phyloP scores from a whole-genome alignment of 2,888 invertebrate species.

The Eutolmus rufibarbis region DNA sequence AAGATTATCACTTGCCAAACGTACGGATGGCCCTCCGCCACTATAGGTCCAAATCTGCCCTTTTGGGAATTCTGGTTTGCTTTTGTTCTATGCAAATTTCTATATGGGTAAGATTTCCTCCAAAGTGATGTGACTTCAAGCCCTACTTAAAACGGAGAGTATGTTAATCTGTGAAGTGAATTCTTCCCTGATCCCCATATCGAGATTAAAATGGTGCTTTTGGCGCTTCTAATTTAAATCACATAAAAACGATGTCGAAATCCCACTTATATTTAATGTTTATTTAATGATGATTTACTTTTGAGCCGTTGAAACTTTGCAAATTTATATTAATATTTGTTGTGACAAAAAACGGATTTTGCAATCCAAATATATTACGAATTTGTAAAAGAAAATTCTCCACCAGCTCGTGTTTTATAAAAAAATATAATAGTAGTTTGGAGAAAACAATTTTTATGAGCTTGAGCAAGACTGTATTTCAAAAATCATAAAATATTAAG shows the following conservation, averaged over 20 bases:
- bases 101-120: neutral
- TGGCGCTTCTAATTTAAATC: neutral
- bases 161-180: neutral
- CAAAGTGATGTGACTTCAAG: neutral
- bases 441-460: too few relatives aligned
- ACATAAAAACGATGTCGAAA: neutral
- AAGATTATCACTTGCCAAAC: conserved; percentile 9
- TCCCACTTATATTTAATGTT: neutral
- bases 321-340: too few relatives aligned
- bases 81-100: conserved; percentile 29
- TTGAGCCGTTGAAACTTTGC: too few relatives aligned
- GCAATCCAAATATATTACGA: too few relatives aligned
- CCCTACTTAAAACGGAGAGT: neutral
- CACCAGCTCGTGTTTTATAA: too few relatives aligned
- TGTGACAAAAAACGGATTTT: too few relatives aligned
- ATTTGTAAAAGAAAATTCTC: too few relatives aligned
- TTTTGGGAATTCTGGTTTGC: neutral
- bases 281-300: neutral
- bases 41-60: neutral
- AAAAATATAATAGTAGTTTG: too few relatives aligned
- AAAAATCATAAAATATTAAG: too few relatives aligned
- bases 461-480: too few relatives aligned
- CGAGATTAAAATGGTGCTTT: neutral
- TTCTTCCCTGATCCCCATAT: neutral
- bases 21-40: neutral